These are phyloP conservation scores for Spodoptera exigua DNA, from an alignment of 2,888 invertebrate species.

Conservation along the genomic window DNA sequence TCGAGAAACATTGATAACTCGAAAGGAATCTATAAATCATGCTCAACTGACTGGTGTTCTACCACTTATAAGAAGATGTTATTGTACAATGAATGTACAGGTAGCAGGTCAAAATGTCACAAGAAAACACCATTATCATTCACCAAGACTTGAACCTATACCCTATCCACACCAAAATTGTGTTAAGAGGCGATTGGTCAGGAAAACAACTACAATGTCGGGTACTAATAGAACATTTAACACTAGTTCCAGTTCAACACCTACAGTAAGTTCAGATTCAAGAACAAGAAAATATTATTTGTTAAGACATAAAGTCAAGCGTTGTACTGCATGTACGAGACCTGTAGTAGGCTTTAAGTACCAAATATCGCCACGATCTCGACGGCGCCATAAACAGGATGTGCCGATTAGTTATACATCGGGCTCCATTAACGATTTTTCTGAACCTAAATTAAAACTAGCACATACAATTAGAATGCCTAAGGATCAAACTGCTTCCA, in stretches of 20 bases:
- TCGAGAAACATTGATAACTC: slow-evolving; percentile 1
- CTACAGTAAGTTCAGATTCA: slow-evolving; percentile 1
- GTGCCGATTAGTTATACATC: slow-evolving; percentile 62
- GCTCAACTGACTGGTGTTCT: slow-evolving; percentile 41
- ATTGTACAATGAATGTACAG: slow-evolving; percentile 66
- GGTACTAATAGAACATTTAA: slow-evolving; percentile 47
- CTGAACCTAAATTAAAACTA: slow-evolving; percentile 47
- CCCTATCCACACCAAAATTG: slow-evolving; percentile 62
- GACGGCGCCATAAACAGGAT: slow-evolving; percentile 42
- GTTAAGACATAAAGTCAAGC: neutral
- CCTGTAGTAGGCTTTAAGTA: slow-evolving; percentile 37
- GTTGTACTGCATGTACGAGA: slow-evolving; percentile 9
- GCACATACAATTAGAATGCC: slow-evolving; percentile 13
- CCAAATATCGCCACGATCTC: slow-evolving; percentile 36
- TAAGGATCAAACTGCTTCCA: slow-evolving; percentile 18
- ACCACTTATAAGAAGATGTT: slow-evolving; percentile 51
- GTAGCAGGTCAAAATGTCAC: slow-evolving; percentile 39
- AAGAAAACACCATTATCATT: slow-evolving; percentile 3
- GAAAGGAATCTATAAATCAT: slow-evolving; percentile 1
- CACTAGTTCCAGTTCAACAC: slow-evolving; percentile 19
- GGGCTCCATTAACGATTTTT: slow-evolving; percentile 65
- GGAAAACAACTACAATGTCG: slow-evolving; percentile 54
- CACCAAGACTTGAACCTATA: slow-evolving; percentile 56
- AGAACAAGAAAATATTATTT: slow-evolving; percentile 23
- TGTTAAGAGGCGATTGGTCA: slow-evolving; percentile 61